Evolutionary conservation across 2,888 invertebrate species (phyloP), one percentile per base, ranked within the genome.

Genomic region (Drosophila tripunctata): DNA sequence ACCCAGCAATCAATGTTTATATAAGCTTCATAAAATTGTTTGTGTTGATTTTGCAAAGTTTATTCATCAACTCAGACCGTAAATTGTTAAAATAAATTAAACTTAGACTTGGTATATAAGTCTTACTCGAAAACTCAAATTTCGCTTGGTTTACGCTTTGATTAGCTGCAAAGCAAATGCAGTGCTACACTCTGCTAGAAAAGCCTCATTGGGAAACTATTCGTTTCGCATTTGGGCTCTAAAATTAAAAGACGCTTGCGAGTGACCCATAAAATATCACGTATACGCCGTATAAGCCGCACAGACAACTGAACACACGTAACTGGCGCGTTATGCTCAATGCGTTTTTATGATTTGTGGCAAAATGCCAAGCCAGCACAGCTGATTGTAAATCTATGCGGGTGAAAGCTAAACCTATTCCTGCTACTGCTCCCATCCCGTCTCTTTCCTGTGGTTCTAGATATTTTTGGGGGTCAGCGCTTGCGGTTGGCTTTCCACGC

Each of bases 211-310:
- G 4, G 22, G 38, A 31, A 52, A 60, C 55, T 50, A 56, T 43
- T 54, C 31, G 52, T 54, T 63, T 66, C 47, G 41, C 61, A 72
- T 68, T 65, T 60, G 19, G 47, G 27, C 27, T 61, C 27, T 24
- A 21, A 67, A 64, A 62, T 68, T 62, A 65, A 60, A 69, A 73
- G 70, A 56, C 61, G 66, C 4, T 56, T 17, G 48, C 75, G 65
- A 84, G 76, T 84, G 82, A 87, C 78, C 83, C 85, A 87, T 81
- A 78, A 87, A 78, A 87, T 78, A 84, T 78, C 73, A 87, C 85
- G 87, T 87, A 74, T 74, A 79, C 71, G 80, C 36, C 17, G 7
- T 4, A 36, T 56, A 51, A 35, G 44, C 36, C 67, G 41, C 22
- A 27, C 33, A 36, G 19, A 45, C 43, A 36, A n/a, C 21, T 36